These are phyloP conservation scores for Rhea pennata DNA, from an alignment of 2,113 vertebrate species.

Conservation along the genomic window DNA sequence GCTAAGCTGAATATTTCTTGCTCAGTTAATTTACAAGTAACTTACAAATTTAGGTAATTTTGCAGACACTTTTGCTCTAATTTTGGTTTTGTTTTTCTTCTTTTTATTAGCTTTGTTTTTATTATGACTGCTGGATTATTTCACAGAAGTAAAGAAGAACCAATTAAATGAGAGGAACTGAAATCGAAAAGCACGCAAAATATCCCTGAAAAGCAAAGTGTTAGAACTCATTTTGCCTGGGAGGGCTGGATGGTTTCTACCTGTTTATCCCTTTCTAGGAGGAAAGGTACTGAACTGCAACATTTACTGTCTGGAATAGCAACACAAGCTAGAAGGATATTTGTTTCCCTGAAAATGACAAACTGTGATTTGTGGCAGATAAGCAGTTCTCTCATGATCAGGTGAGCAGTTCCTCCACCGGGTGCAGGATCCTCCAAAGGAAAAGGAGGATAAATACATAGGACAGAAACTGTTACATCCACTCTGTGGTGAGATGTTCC, in stretches of 20 bases:
- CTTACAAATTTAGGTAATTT: background rate
- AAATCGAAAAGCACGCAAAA: background rate
- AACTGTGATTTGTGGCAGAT: background rate
- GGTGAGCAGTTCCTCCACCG: background rate
- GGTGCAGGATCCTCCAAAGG: background rate
- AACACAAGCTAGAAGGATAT: background rate
- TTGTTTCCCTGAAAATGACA: background rate
- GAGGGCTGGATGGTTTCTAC: background rate
- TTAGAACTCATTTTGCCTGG: background rate
- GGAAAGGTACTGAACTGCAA: background rate
- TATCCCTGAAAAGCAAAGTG: background rate
- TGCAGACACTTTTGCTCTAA: background rate
- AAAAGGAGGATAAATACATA: background rate
- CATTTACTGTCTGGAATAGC: background rate
- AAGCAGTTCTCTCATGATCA: background rate
- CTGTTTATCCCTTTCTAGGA: background rate
- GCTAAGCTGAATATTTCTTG: background rate
- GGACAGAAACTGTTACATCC: background rate
- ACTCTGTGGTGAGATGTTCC: rapidly evolving
- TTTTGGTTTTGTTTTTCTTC: background rate
- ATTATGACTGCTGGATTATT: background rate
- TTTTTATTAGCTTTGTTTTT: background rate
- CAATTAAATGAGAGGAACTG: background rate
- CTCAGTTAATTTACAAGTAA: background rate
- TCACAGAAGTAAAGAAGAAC: background rate